Evolutionary conservation across 1,140 invertebrate genomes (phyloP).

Genomic region (Musca domestica): DNA sequence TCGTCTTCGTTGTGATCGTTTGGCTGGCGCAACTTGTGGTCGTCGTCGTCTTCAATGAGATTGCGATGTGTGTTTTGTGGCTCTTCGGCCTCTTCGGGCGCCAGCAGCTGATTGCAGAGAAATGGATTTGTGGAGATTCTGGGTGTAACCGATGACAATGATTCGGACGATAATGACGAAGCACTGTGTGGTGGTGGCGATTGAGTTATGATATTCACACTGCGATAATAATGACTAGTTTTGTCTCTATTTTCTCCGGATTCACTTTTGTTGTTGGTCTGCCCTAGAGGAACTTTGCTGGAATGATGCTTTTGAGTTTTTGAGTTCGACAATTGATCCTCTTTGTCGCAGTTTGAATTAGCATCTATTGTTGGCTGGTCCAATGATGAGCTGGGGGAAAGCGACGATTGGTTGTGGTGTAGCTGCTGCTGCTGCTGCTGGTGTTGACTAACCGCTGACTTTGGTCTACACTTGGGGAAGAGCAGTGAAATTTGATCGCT

Average conservation of each 20-base stretch:
- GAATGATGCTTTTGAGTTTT: not conserved
- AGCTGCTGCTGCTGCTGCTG: conserved; percentile 29
- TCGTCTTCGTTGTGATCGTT: conserved; percentile 16
- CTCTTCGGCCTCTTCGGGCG: conserved; percentile 28
- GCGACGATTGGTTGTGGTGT: too few species aligned
- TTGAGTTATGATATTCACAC: conserved; percentile 51
- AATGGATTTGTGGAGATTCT: conserved; percentile 52
- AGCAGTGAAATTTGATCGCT: conserved; percentile 76
- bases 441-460: conserved; percentile 37
- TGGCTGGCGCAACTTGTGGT: not conserved
- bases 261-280: conserved; percentile 13
- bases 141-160: conserved; percentile 54
- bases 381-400: conserved; percentile 22
- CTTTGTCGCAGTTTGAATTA: conserved; percentile 57
- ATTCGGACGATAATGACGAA: conserved; percentile 57
- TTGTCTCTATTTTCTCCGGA: conserved; percentile 22
- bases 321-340: conserved; percentile 11
- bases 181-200: conserved; percentile 48
- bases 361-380: conserved; percentile 49
- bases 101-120: conserved; percentile 37
- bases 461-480: conserved; percentile 78
- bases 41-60: not conserved
- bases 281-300: not conserved
- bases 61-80: not conserved
- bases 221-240: conserved; percentile 46